A percentile compares a stretch with the other conserved stretches of the same genome.
Evolutionary conservation across 2,113 vertebrate species (phyloP).

Genomic region (Falcunculus frontatus): DNA sequence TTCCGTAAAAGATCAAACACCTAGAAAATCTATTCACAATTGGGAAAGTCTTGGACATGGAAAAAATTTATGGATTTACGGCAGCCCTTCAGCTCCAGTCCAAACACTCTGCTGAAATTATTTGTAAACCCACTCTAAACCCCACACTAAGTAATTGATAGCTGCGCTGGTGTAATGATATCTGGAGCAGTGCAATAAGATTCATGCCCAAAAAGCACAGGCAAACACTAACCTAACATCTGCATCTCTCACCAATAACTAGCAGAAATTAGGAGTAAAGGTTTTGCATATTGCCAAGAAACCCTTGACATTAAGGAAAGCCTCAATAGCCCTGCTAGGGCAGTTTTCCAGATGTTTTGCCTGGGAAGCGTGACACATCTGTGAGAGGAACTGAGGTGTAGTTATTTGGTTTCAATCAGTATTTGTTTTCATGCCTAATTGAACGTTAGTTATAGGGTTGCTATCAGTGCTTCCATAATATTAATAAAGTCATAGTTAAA

Average conservation of each 20-base stretch:
- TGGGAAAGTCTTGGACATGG: not conserved
- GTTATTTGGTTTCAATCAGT: slow-evolving; percentile 1
- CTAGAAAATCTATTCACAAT: not conserved
- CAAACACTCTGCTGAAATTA: not conserved
- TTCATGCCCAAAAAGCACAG: not conserved
- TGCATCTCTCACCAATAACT: not conserved
- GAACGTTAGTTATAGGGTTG: not conserved
- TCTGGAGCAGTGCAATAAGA: not conserved
- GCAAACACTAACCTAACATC: not conserved
- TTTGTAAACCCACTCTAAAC: not conserved
- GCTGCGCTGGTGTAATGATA: not conserved
- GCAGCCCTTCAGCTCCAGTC: not conserved
- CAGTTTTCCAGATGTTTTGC: slow-evolving; percentile 16
- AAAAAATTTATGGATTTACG: not conserved
- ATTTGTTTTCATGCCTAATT: slow-evolving; percentile 13
- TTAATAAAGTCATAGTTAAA: not conserved
- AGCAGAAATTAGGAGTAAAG: not conserved
- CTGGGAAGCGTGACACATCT: not conserved
- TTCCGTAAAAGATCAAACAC: not conserved
- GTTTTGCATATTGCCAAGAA: not conserved
- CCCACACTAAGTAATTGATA: not conserved
- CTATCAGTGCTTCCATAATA: not conserved
- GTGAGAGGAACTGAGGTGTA: not conserved
- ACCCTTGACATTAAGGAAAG: not conserved
- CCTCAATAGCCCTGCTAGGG: not conserved